A percentile compares a stretch with the other conserved stretches of the same genome.
Evolutionary conservation across 2,113 vertebrate species (phyloP).

Genomic region (Oreochromis tanganicae): DNA sequence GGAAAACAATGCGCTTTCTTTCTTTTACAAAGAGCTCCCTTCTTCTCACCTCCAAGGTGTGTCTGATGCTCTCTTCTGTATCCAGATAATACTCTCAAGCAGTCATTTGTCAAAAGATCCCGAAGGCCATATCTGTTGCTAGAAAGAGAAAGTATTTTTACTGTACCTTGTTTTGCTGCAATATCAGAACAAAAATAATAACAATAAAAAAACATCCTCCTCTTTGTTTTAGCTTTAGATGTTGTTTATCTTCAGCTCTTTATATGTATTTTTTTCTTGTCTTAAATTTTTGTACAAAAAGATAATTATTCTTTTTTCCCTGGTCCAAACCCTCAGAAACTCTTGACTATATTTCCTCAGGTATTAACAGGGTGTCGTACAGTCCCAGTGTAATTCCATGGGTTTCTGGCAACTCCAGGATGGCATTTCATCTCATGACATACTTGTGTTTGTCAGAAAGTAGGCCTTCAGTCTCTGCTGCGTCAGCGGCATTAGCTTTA

Average conservation of each 20-base stretch:
- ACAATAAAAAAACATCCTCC: slow-evolving; percentile 47
- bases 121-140: slow-evolving; percentile 57
- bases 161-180: slow-evolving; percentile 55
- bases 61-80: slow-evolving; percentile 50
- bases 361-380: slow-evolving; percentile 47
- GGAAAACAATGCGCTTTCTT: slow-evolving; percentile 75
- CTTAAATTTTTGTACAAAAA: slow-evolving; percentile 55
- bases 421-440: slow-evolving; percentile 26
- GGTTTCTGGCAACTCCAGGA: slow-evolving; percentile 35
- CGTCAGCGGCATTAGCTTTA: slow-evolving; percentile 2
- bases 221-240: slow-evolving; percentile 48
- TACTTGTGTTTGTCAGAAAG: slow-evolving; percentile 6
- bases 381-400: slow-evolving; percentile 32
- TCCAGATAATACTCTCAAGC: slow-evolving; percentile 59
- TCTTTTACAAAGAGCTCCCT: slow-evolving; percentile 63
- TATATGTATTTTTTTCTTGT: slow-evolving; percentile 36
- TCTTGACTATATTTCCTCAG: slow-evolving; percentile 36
- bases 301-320: slow-evolving; percentile 16
- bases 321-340: slow-evolving; percentile 40
- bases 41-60: slow-evolving; percentile 48
- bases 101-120: slow-evolving; percentile 62
- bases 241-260: slow-evolving; percentile 36
- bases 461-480: slow-evolving; percentile 28
- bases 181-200: slow-evolving; percentile 59
- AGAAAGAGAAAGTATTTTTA: slow-evolving; percentile 53